Evolutionary conservation across 1,140 invertebrate genomes (phyloP).

Genomic region (Pteromalus puparum): DNA sequence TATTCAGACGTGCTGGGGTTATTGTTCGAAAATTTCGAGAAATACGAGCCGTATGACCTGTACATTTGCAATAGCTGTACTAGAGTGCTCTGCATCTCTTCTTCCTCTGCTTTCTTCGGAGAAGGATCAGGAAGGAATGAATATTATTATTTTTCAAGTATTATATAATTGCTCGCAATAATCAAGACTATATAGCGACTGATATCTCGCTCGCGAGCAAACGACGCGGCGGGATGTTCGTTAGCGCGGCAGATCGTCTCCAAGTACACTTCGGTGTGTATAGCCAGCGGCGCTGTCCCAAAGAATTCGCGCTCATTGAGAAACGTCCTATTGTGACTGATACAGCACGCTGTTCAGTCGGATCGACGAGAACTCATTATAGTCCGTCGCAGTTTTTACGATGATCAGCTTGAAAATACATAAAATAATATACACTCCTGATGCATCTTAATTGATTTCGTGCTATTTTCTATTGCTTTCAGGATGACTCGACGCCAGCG

Average conservation of each 20-base stretch:
- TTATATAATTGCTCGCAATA: background rate
- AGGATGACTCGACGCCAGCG: too few relatives aligned
- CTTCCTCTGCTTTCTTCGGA: background rate
- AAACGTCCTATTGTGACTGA: slow-evolving; percentile 29
- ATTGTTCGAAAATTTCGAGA: background rate
- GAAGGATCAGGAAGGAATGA: background rate
- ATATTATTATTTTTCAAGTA: background rate
- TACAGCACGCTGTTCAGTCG: slow-evolving; percentile 25
- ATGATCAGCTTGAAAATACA: too few relatives aligned
- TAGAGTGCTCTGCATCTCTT: background rate
- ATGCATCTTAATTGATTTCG: too few relatives aligned
- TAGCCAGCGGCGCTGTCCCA: background rate
- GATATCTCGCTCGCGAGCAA: background rate
- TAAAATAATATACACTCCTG: too few relatives aligned
- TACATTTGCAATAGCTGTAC: background rate
- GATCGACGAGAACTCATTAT: slow-evolving; percentile 47
- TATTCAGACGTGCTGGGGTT: slow-evolving; percentile 22
- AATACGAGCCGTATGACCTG: background rate
- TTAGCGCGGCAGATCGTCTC: slow-evolving; percentile 22
- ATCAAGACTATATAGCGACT: too few relatives aligned
- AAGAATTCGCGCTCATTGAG: slow-evolving; percentile 41
- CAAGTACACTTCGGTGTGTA: background rate
- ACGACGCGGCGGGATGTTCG: slow-evolving; percentile 34
- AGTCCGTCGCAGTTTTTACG: background rate
- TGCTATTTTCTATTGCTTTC: too few relatives aligned